Evolutionary conservation across 2,888 invertebrate species (phyloP), one percentile per base, ranked within the genome.

Genomic region (Lasioglossum malachurum): DNA sequence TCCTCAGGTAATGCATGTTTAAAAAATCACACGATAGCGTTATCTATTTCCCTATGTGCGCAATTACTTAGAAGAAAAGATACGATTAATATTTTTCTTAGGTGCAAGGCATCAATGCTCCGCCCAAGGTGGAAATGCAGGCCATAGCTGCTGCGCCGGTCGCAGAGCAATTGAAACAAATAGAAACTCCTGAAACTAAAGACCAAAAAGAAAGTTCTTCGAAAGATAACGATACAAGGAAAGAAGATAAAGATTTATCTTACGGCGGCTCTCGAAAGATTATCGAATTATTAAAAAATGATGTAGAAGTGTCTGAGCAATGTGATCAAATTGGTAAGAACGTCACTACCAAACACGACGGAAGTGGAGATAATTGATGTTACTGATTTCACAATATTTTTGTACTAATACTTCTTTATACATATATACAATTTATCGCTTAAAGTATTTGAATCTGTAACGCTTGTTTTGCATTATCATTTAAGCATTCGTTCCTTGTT

Each of bases 1-100:
- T 67, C 78, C 83, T 14, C 87, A 93, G 84, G 90, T 93, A 92
- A 79, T 71, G 27, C 53, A 10, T 64, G 14, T 27, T 27, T 16
- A 0, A 7, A 16, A 7, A 31, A 16, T 64, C 16, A 27, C n/a
- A 7, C 64, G 19, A 31, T 31, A 64, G 16, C 27, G 7, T 64
- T 64, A 44, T 75, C 23, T 73, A 38, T 0, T 2, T 35, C 16
- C 14, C 23, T 7, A 14, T 35, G 35, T 35, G 10, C 75, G 27
- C n/a, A 49, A 35, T n/a, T 4, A 1, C 49, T 44, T 38, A 5
- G 16, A 7, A 27, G 1, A 10, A 2, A 41, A 57, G 7, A n/a
- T 31, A 67, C 5, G 5, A 64, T 10, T 16, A 2, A 38, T 72
- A 27, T 64, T 46, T 35, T 35, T 77, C 77, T 23, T 49, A 86